Base-by-base conservation (phyloP, 2,797 vertebrate genomes). In the Tarsius wallacei region DNA sequence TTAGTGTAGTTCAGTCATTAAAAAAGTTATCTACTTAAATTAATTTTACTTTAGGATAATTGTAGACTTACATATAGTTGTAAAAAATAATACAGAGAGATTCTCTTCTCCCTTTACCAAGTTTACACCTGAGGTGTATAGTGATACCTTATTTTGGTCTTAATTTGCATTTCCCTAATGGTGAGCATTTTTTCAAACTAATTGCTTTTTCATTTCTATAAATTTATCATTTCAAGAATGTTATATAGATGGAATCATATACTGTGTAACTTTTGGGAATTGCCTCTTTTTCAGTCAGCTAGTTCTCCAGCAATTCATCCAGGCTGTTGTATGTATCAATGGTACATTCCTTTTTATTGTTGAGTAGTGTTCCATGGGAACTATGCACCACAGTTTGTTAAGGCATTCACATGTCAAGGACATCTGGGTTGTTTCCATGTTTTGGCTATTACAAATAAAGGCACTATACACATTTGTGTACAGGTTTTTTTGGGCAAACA, bases 41-140 rank as follows among this genome's bases (percentile, higher is more conserved):
- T 61, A 93, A 71, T 91, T 92, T 76, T 87, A 28, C 71, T 80
- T 66, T 68, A 51, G 28, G 47, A 71, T 47, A 76, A 83, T 15
- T 83, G 2, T 53, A 80, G 33, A 57, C 74, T 84, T 2, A 57
- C 7, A 55, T 21, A 1, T 14, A 66, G 11, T 47, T 86, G 11
- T 78, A 83, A 59, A 66, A 89, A 73, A 61, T 24, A 74, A 33
- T 33, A 28, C 5, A 12, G 70, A 87, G 28, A 57, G 24, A 21
- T n/a, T 24, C 3, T 81, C 9, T 59, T 26, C 1, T 26, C 2
- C 26, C 26, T 91, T 70, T 42, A 14, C 21, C 22, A 70, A 74
- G 17, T 42, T 42, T 42, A 42, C 42, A 42, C 42, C 42, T 42
- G 42, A 4, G 42, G 42, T 42, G 42, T 42, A 42, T 42, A 42